These are phyloP conservation scores for Nomada fucata DNA, from an alignment of 2,888 invertebrate species.

Conservation along the genomic window DNA sequence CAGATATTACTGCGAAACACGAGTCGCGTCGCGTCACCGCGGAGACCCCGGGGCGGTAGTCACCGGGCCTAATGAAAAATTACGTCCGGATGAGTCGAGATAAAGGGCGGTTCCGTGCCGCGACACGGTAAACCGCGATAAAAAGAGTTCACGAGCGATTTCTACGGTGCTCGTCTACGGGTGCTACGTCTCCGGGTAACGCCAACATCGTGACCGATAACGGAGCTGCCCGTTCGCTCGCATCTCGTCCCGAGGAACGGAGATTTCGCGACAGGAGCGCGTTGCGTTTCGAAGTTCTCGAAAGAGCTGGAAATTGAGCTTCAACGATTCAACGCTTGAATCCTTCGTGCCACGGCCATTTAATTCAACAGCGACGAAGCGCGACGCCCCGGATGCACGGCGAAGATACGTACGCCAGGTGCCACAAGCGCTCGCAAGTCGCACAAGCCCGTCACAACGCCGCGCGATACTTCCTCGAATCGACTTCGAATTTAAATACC, in stretches of 20 bases:
- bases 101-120: background rate
- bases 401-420: slow-evolving; percentile 20
- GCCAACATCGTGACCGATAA: background rate
- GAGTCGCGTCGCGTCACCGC: slow-evolving; percentile 27
- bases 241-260: background rate
- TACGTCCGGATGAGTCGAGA: slow-evolving; percentile 10
- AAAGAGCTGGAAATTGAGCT: no score
- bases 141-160: slow-evolving; percentile 41
- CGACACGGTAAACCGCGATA: slow-evolving; percentile 9
- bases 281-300: no score
- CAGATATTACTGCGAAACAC: slow-evolving; percentile 12
- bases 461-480: no score
- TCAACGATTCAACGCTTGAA: no score
- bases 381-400: slow-evolving; percentile 44
- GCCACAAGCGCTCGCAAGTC: no score
- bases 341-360: slow-evolving; percentile 25
- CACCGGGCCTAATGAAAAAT: slow-evolving; percentile 46
- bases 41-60: slow-evolving; percentile 8
- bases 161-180: background rate
- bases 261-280: no score
- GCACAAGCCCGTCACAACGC: background rate
- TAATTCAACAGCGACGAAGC: slow-evolving; percentile 42
- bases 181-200: background rate
- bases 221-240: background rate
- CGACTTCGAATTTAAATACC: background rate